Conservation (phyloP, 2,888 invertebrate genomes). For the Cephus nigrinus region DNA sequence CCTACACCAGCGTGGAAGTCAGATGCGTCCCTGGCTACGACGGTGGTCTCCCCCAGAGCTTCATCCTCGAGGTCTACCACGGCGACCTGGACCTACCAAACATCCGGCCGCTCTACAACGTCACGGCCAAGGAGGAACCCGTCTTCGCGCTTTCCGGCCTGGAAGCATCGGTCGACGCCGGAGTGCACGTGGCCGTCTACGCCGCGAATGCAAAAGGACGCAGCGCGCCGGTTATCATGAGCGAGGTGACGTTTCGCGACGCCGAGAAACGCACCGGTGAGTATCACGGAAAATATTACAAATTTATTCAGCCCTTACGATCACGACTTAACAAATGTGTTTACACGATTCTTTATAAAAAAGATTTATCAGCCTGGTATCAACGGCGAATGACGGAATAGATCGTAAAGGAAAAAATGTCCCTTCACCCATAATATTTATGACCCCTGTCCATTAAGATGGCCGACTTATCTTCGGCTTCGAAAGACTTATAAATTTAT, state of each 20-base stretch:
- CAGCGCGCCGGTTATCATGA: slow-evolving; percentile 77
- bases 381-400: not conserved
- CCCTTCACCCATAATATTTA: not conserved
- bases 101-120: slow-evolving; percentile 68
- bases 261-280: slow-evolving; percentile 82
- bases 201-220: slow-evolving; percentile 87
- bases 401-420: not conserved
- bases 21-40: slow-evolving; percentile 87
- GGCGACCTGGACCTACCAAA: slow-evolving; percentile 58
- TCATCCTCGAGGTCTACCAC: slow-evolving; percentile 83
- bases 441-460: not conserved
- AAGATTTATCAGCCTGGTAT: not conserved
- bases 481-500: not conserved
- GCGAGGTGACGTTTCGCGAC: slow-evolving; percentile 83
- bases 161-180: slow-evolving; percentile 77
- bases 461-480: not conserved
- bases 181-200: slow-evolving; percentile 80
- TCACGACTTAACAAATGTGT: not conserved
- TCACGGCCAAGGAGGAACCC: slow-evolving; percentile 76
- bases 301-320: not conserved
- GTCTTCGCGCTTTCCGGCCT: slow-evolving; percentile 82
- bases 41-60: slow-evolving; percentile 88
- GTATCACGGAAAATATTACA: slow-evolving; percentile 13
- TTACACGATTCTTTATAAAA: not conserved
- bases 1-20: slow-evolving; percentile 84